Evolutionary conservation across 2,113 vertebrate species (phyloP).

Genomic region (Cepphus grylle): DNA sequence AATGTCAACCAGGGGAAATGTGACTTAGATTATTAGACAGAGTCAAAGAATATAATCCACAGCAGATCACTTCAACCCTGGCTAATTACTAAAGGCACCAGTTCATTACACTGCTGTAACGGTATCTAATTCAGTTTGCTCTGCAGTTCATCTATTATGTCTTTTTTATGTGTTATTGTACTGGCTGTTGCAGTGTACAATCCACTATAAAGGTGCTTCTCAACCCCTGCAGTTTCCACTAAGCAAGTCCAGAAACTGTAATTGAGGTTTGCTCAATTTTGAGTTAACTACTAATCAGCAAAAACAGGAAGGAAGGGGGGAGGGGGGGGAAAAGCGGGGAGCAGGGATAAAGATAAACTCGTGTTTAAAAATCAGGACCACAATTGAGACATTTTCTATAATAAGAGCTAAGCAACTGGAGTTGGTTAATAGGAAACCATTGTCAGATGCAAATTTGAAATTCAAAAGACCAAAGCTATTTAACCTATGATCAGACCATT

Average conservation of each 20-base stretch:
- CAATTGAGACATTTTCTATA: not conserved
- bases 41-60: slow-evolving; percentile 63
- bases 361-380: not conserved
- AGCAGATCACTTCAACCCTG: slow-evolving; percentile 38
- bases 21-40: slow-evolving; percentile 52
- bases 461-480: slow-evolving; percentile 32
- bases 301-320: not conserved
- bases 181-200: not conserved
- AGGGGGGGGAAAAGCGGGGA: not conserved
- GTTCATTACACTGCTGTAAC: slow-evolving; percentile 55
- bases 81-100: slow-evolving; percentile 65
- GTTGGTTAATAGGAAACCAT: not conserved
- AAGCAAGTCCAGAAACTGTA: not conserved
- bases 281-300: not conserved
- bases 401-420: not conserved
- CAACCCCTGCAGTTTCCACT: not conserved
- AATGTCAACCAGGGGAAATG: slow-evolving; percentile 60
- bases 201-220: not conserved
- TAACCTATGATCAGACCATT: not conserved
- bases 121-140: slow-evolving; percentile 59
- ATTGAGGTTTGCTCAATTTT: not conserved
- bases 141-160: slow-evolving; percentile 43
- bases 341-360: not conserved
- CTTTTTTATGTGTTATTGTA: not conserved
- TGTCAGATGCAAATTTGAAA: slow-evolving; percentile 19